phyloP scores from a whole-genome alignment of 2,888 invertebrate species.

The Tenthredo mesomela region DNA sequence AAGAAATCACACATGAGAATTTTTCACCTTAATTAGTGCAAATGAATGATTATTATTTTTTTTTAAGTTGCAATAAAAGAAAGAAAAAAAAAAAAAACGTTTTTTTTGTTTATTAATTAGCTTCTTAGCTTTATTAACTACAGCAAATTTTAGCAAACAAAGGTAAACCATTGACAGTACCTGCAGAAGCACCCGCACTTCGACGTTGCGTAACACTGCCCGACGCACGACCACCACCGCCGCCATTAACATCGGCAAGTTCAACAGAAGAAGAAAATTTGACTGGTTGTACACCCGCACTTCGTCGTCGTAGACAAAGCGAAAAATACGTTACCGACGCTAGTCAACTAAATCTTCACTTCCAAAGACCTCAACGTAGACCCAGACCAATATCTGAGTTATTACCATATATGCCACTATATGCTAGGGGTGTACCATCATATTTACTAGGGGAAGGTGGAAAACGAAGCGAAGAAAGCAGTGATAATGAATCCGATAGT shows the following conservation, averaged over 20 bases:
- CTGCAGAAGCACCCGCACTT: constrained; percentile 68
- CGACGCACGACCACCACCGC: constrained; percentile 72
- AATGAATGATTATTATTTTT: background rate
- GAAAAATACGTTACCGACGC: constrained; percentile 94
- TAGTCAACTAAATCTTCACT: constrained; percentile 89
- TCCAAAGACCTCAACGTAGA: constrained; percentile 83
- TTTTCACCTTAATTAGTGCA: background rate
- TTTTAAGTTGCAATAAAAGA: constrained; percentile 30
- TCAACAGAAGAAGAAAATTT: constrained; percentile 75
- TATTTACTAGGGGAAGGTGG: constrained; percentile 71
- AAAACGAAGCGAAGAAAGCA: constrained; percentile 74
- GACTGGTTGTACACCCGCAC: constrained; percentile 82
- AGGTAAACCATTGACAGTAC: constrained; percentile 71
- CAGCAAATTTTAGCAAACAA: constrained; percentile 73
- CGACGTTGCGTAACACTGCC: constrained; percentile 77
- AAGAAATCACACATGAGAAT: background rate
- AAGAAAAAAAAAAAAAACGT: too few species aligned
- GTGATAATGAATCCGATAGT: constrained; percentile 75
- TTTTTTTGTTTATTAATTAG: constrained; percentile 46
- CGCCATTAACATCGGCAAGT: constrained; percentile 71
- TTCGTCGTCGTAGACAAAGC: constrained; percentile 86
- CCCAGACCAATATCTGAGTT: constrained; percentile 71
- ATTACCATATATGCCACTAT: constrained; percentile 64
- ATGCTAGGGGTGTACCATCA: constrained; percentile 74
- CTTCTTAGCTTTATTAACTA: constrained; percentile 69